Conservation (phyloP, 2,797 vertebrate species). For the Enoplosus armatus region DNA sequence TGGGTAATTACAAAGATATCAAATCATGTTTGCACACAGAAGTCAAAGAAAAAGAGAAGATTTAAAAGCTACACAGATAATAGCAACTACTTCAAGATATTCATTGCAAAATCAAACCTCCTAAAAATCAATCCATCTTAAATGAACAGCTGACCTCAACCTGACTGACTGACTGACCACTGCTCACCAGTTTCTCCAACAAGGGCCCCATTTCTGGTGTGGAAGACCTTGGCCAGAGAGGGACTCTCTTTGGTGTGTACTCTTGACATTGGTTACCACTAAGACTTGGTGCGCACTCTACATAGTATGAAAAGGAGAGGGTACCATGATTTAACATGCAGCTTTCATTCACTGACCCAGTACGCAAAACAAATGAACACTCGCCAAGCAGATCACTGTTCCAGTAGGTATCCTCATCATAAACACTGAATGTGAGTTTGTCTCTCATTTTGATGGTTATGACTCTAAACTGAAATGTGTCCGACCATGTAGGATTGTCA, state of each 20-base stretch:
- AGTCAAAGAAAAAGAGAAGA: background rate
- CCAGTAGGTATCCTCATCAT: constrained; percentile 53
- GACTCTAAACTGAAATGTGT: constrained; percentile 52
- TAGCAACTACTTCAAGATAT: background rate
- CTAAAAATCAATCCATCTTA: too few relatives aligned
- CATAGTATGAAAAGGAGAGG: constrained; percentile 51
- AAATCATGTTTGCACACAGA: background rate
- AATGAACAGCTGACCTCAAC: background rate
- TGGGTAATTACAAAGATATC: background rate
- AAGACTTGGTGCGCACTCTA: constrained; percentile 55
- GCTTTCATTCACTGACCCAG: too few relatives aligned
- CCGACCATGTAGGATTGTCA: constrained; percentile 48
- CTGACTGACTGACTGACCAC: background rate
- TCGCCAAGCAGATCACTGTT: constrained; percentile 37
- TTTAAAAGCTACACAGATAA: too few relatives aligned
- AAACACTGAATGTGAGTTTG: constrained; percentile 31
- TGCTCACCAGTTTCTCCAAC: background rate
- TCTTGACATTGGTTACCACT: constrained; percentile 43
- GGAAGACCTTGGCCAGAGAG: constrained; percentile 32
- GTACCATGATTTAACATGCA: constrained; percentile 52
- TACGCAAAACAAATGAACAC: constrained; percentile 16
- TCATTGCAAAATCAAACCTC: background rate
- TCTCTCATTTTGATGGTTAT: constrained; percentile 33
- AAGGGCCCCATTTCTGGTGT: constrained; percentile 51
- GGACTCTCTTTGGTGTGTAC: constrained; percentile 41